phyloP scores from a whole-genome alignment of 1,140 invertebrate species.

The Octopus bimaculoides region DNA sequence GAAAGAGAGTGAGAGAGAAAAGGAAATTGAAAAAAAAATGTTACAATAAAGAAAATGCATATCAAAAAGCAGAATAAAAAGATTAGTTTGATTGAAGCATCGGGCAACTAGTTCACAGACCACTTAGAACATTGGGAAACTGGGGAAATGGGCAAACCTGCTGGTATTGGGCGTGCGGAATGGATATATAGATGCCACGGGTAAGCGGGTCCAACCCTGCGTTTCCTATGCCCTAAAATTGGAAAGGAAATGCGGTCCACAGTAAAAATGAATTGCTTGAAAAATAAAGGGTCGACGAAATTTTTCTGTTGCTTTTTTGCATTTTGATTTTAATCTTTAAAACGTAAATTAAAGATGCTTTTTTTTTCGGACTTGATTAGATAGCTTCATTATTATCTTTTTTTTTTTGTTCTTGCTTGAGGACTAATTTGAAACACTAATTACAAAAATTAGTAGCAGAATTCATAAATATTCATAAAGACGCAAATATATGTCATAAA shows the following conservation, averaged over 20 bases:
- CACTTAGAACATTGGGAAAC: conserved; percentile 10
- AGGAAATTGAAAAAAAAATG: too few relatives aligned
- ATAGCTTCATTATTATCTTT: too few relatives aligned
- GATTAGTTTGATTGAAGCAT: conserved; percentile 14
- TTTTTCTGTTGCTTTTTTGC: too few relatives aligned
- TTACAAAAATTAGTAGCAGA: too few relatives aligned
- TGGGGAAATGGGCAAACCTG: conserved; percentile 46
- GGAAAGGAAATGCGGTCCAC: conserved; percentile 42
- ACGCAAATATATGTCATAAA: too few relatives aligned
- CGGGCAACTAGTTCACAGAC: neutral
- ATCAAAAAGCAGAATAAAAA: neutral
- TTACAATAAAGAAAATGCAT: neutral
- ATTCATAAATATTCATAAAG: too few relatives aligned
- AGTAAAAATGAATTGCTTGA: conserved; percentile 23
- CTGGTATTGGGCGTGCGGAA: conserved; percentile 49
- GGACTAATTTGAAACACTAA: too few relatives aligned
- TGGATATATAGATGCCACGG: conserved; percentile 52
- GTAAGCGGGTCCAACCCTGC: conserved; percentile 40
- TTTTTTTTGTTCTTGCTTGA: too few relatives aligned
- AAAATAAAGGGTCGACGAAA: conserved; percentile 18
- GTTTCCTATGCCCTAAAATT: conserved; percentile 50
- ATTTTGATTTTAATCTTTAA: too few relatives aligned
- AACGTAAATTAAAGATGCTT: too few relatives aligned
- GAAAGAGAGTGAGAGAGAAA: neutral
- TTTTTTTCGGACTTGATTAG: too few relatives aligned